Evolutionary conservation across 1,140 invertebrate genomes (phyloP).

Genomic region (Drosophila leontia): DNA sequence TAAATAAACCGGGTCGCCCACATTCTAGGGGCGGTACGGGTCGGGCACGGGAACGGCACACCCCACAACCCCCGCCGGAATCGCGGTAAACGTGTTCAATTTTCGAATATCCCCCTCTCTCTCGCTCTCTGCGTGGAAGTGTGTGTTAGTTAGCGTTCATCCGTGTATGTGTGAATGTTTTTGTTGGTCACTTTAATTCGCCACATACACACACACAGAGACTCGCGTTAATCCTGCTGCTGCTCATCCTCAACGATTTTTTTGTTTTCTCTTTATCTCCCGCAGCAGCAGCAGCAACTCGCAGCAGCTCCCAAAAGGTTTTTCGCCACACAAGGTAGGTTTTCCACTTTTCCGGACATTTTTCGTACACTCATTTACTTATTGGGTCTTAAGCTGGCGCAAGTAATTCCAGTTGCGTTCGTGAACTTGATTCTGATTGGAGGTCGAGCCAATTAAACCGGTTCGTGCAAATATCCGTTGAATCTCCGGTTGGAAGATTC

Average conservation of each 20-base stretch:
- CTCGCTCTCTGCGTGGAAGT: slow-evolving; percentile 19
- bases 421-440: slow-evolving; percentile 81
- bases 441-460: slow-evolving; percentile 76
- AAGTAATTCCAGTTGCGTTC: slow-evolving; percentile 33
- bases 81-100: slow-evolving; percentile 53
- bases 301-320: slow-evolving; percentile 13
- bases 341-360: slow-evolving; percentile 1
- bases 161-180: slow-evolving; percentile 18
- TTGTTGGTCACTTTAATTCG: slow-evolving; percentile 55
- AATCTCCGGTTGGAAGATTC: slow-evolving; percentile 24
- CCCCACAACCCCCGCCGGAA: slow-evolving; percentile 17
- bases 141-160: slow-evolving; percentile 29
- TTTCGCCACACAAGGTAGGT: slow-evolving; percentile 18
- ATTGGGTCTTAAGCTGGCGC: slow-evolving; percentile 29
- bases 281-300: slow-evolving; percentile 24
- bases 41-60: slow-evolving; percentile 1
- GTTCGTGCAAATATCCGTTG: slow-evolving; percentile 48
- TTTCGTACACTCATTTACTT: slow-evolving; percentile 15
- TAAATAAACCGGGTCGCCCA: slow-evolving; percentile 77
- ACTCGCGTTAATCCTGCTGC: slow-evolving; percentile 35
- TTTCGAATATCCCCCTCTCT: slow-evolving; percentile 27
- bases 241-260: slow-evolving; percentile 38
- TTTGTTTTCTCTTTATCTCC: slow-evolving; percentile 40
- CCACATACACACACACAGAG: slow-evolving; percentile 40
- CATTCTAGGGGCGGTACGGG: slow-evolving; percentile 36